phyloP scores from a whole-genome alignment of 2,113 vertebrate genomes.

The Haemorhous mexicanus region DNA sequence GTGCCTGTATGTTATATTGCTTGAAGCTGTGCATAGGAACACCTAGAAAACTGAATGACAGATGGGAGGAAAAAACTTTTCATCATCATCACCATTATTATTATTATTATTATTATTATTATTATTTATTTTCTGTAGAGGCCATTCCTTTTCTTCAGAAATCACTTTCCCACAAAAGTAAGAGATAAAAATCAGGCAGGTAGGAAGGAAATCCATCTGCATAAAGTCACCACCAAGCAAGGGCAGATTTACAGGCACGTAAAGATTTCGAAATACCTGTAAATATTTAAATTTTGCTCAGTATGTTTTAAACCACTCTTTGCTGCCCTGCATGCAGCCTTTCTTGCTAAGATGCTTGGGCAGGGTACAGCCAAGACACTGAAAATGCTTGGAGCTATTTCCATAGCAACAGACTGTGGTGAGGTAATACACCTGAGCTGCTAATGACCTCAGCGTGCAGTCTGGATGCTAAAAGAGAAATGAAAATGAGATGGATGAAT shows the following conservation, averaged over 20 bases:
- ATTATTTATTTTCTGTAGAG: neutral
- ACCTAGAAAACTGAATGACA: neutral
- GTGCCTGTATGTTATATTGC: neutral
- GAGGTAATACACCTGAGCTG: conserved; percentile 56
- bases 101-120: neutral
- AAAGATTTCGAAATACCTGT: neutral
- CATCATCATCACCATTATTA: neutral
- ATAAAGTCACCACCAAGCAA: neutral
- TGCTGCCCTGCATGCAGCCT: neutral
- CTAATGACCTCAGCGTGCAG: neutral
- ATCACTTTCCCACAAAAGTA: neutral
- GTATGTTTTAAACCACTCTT: neutral
- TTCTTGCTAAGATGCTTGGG: neutral
- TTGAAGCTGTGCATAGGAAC: neutral
- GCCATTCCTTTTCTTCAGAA: neutral
- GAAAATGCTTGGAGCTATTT: conserved; percentile 27
- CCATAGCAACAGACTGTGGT: conserved; percentile 48
- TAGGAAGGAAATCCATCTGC: rapidly evolving
- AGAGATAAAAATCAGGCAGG: neutral
- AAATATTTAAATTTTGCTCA: neutral
- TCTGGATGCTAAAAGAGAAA: conserved; percentile 17
- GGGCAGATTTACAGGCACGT: neutral
- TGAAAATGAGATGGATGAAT: neutral
- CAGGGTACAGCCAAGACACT: neutral
- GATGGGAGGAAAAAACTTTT: neutral